Conservation (phyloP, 2,888 invertebrate species). For the Ennomos fuscantarius region DNA sequence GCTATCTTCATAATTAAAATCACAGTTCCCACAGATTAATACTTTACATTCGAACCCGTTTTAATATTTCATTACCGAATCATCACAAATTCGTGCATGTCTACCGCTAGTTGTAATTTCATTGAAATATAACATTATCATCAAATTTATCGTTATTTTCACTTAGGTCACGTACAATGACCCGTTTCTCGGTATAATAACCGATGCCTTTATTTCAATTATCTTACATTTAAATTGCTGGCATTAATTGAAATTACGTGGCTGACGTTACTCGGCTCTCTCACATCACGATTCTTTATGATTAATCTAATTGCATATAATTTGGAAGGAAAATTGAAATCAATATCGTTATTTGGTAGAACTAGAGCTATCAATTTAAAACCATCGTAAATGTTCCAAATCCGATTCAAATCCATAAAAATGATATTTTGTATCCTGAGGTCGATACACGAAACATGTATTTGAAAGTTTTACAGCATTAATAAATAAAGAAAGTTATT, state of each 20-base stretch:
- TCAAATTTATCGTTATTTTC: constrained; percentile 51
- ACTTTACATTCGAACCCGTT: constrained; percentile 41
- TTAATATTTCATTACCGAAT: constrained; percentile 40
- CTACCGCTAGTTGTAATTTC: constrained; percentile 43
- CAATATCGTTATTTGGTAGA: constrained; percentile 14
- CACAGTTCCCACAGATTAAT: constrained; percentile 29
- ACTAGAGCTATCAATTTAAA: constrained; percentile 16
- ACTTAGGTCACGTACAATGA: constrained; percentile 46
- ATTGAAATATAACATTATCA: constrained; percentile 40
- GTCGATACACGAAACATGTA: constrained; percentile 12
- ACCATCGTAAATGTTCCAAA: constrained; percentile 18
- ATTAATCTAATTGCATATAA: constrained; percentile 30
- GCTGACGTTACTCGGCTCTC: constrained; percentile 38
- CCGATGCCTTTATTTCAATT: constrained; percentile 38
- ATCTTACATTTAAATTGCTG: constrained; percentile 31
- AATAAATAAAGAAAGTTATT: constrained; percentile 29
- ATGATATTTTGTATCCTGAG: constrained; percentile 14
- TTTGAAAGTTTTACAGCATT: constrained; percentile 27
- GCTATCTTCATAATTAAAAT: constrained; percentile 26
- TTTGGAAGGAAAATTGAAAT: constrained; percentile 20
- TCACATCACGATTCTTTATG: constrained; percentile 27
- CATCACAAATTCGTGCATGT: constrained; percentile 44
- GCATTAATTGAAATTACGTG: constrained; percentile 45
- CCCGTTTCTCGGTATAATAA: constrained; percentile 48
- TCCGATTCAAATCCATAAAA: constrained; percentile 11